Evolutionary conservation across 2,888 invertebrate genomes (phyloP).

Genomic region (Epirrhoe tristata): DNA sequence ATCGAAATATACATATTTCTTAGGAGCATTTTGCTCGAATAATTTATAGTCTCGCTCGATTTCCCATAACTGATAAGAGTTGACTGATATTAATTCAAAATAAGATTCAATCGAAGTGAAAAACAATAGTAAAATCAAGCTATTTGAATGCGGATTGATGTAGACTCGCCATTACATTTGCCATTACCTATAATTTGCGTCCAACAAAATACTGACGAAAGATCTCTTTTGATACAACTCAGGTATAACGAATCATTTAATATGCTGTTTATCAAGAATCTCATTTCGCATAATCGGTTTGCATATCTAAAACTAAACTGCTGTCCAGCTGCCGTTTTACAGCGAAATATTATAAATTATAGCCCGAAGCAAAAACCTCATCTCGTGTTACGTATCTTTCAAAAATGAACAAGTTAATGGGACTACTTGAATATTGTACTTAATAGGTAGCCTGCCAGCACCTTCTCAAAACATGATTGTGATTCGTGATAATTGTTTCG

Average conservation of each 20-base stretch:
- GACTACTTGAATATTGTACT: conserved; percentile 43
- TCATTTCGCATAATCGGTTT: conserved; percentile 73
- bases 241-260: conserved; percentile 72
- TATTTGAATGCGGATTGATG: no score
- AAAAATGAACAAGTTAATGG: conserved; percentile 58
- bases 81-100: no score
- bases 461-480: conserved; percentile 6
- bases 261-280: conserved; percentile 77
- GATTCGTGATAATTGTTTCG: conserved; percentile 1
- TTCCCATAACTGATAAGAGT: neutral
- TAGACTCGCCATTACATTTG: neutral
- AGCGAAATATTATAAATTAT: conserved; percentile 72
- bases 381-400: conserved; percentile 66
- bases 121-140: no score
- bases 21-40: neutral
- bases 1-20: neutral
- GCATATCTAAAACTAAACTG: conserved; percentile 68
- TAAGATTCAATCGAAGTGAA: no score
- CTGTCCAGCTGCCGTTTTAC: conserved; percentile 76
- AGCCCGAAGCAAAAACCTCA: conserved; percentile 73
- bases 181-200: neutral
- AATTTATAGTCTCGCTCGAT: neutral
- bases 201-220: conserved; percentile 17
- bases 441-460: conserved; percentile 27
- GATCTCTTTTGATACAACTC: conserved; percentile 34